Base-by-base conservation (phyloP, 2,888 invertebrate genomes). In the Entomobrya proxima region DNA sequence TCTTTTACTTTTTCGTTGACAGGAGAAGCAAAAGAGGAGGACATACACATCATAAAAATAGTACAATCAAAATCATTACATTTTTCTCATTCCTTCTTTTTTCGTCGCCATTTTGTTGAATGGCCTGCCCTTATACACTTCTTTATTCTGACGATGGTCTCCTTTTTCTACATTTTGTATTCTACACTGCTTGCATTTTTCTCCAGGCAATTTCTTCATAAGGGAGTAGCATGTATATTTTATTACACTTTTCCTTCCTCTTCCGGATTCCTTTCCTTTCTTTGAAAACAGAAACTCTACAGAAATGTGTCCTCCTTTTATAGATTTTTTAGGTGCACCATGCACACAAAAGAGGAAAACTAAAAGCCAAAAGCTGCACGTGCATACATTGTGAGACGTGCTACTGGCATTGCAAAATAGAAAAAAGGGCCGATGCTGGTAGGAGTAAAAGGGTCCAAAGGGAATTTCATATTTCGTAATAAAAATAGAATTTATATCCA, bases 1-100 rank as follows among this genome's bases (percentile, higher is more conserved):
- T 9, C 40, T 69, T 69, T 27, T 32, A 18, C 21, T 55, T 55
- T 76, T n/a, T n/a, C n/a, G 55, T 76, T 76, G 75, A 76, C 75
- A 76, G 55, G 75, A 52, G 24, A 3, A 52, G 52, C 55, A 76
- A 55, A 76, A 35, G 75, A 52, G 24, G 6, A 52, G 52, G 52
- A 52, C 52, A 52, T 11, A 76, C 55, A 21, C 27, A 24, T 30
- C 37, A 76, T 55, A 50, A 55, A 55, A 76, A 27, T 69, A 69
- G 40, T 69, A 69, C 27, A 76, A 55, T 52, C 18, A 52, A 21
- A 52, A 52, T 21, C 52, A 52, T 52, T 52, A 35, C 75, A 76
- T 55, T 76, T 11, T 15, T 32, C n/a, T 52, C 75, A 76, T 55
- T 76, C n/a, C 9, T 32, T 32, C 18, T 61, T 7, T 27, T 30